Conservation (phyloP, 2,113 vertebrate genomes). For the Callorhinus ursinus region DNA sequence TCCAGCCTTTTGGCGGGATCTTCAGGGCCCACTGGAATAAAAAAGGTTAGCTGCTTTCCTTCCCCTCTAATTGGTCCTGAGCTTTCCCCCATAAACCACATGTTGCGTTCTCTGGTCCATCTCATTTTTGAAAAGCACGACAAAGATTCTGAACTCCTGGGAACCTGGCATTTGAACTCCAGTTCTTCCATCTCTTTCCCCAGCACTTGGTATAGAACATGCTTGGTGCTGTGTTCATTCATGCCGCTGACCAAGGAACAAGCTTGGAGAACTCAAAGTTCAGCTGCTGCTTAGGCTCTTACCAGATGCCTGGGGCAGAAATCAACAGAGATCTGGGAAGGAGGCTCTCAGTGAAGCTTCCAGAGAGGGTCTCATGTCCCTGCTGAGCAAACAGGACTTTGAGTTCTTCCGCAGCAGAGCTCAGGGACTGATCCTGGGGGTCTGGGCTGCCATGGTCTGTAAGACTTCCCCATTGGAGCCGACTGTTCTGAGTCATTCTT, state of each 20-base stretch:
- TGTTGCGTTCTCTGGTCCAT: neutral
- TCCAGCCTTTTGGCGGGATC: neutral
- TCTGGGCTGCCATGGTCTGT: fast-evolving
- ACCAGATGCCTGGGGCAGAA: neutral
- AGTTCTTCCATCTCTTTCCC: conserved; percentile 9
- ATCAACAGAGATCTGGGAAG: neutral
- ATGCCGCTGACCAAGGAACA: neutral
- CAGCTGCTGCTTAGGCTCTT: neutral
- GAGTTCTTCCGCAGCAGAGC: neutral
- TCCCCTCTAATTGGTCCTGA: neutral
- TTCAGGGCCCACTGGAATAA: neutral
- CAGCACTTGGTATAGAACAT: neutral
- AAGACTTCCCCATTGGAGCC: neutral
- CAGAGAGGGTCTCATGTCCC: neutral
- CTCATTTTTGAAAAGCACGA: neutral
- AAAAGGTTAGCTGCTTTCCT: neutral
- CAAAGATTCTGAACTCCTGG: neutral
- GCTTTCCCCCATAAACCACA: neutral
- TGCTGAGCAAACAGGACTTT: neutral
- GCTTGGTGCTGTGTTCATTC: neutral
- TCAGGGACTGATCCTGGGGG: fast-evolving
- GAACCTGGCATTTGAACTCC: conserved; percentile 22
- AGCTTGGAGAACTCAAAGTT: neutral
- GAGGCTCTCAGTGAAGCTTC: neutral
- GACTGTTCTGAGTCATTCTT: neutral